These are phyloP conservation scores for Syrphus vitripennis DNA, from an alignment of 2,888 invertebrate species.

Conservation along the genomic window DNA sequence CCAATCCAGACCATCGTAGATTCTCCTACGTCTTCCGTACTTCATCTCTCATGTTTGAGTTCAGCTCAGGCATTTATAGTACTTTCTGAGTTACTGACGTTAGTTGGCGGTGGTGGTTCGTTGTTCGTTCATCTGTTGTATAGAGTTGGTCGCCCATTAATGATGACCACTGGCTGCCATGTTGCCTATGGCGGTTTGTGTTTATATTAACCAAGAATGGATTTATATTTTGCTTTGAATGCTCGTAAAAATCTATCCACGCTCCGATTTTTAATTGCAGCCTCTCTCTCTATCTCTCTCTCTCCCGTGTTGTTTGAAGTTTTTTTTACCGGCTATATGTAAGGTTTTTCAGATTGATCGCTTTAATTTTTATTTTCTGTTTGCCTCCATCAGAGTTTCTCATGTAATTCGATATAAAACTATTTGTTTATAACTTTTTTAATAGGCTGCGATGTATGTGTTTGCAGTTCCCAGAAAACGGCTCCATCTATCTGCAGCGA, in stretches of 20 bases:
- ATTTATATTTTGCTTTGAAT: slow-evolving; percentile 53
- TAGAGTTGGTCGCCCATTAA: slow-evolving; percentile 55
- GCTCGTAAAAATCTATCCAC: slow-evolving; percentile 68
- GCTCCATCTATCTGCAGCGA: slow-evolving; percentile 3
- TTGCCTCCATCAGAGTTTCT: slow-evolving; percentile 23
- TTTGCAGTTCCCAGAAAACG: slow-evolving; percentile 55
- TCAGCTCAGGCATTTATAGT: slow-evolving; percentile 15
- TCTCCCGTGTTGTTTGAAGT: slow-evolving; percentile 2
- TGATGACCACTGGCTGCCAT: slow-evolving; percentile 72
- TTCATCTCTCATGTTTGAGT: not conserved
- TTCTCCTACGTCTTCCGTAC: not conserved
- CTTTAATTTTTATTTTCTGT: slow-evolving; percentile 14
- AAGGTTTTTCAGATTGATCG: slow-evolving; percentile 13
- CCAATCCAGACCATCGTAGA: not conserved
- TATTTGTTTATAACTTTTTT: slow-evolving; percentile 69
- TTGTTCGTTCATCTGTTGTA: slow-evolving; percentile 29
- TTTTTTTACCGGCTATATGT: slow-evolving; percentile 9
- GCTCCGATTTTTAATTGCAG: slow-evolving; percentile 70
- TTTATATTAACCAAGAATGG: slow-evolving; percentile 52
- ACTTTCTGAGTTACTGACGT: not conserved
- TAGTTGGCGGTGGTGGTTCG: slow-evolving; percentile 27
- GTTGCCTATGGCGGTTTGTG: slow-evolving; percentile 57
- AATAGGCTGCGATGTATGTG: slow-evolving; percentile 9
- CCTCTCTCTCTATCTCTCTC: slow-evolving; percentile 30
- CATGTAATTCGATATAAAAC: slow-evolving; percentile 67